Conservation (phyloP, 2,797 vertebrate species). For the Novumbra hubbsi region DNA sequence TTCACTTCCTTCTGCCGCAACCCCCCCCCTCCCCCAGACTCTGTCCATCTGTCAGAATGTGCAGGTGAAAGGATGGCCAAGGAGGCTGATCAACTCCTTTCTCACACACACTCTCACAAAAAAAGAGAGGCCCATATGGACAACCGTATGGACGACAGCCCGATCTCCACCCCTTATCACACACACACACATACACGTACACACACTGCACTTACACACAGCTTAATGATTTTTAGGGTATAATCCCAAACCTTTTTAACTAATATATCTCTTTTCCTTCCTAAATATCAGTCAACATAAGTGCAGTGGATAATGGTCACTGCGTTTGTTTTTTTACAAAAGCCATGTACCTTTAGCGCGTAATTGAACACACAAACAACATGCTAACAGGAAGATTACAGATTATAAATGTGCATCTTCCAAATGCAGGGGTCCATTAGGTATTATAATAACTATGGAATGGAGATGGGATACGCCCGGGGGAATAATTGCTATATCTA, state of each 20-base stretch:
- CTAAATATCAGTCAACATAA: not conserved
- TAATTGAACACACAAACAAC: slow-evolving; percentile 16
- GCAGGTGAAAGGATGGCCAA: slow-evolving; percentile 72
- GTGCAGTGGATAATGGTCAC: too few relatives aligned
- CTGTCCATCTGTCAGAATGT: slow-evolving; percentile 76
- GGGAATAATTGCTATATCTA: slow-evolving; percentile 52
- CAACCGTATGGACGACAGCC: slow-evolving; percentile 43
- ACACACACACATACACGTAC: slow-evolving; percentile 1
- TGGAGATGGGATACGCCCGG: slow-evolving; percentile 31
- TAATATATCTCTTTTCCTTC: not conserved
- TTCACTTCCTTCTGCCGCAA: not conserved
- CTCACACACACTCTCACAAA: not conserved
- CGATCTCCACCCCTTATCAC: slow-evolving; percentile 10
- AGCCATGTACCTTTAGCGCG: not conserved
- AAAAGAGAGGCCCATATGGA: slow-evolving; percentile 49
- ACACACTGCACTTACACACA: not conserved
- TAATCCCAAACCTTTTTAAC: not conserved
- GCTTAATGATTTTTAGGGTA: not conserved
- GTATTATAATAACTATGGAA: slow-evolving; percentile 43
- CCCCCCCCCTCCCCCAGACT: slow-evolving; percentile 34
- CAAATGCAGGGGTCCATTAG: slow-evolving; percentile 47
- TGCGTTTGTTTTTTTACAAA: too few relatives aligned
- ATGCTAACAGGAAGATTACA: slow-evolving; percentile 28
- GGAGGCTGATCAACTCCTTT: slow-evolving; percentile 35
- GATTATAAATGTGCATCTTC: slow-evolving; percentile 47